A percentile compares a stretch with the other conserved stretches of the same genome.
These are phyloP conservation scores for Galeopsomyia nigrocyanea DNA, from an alignment of 2,888 invertebrate genomes.

Conservation along the genomic window DNA sequence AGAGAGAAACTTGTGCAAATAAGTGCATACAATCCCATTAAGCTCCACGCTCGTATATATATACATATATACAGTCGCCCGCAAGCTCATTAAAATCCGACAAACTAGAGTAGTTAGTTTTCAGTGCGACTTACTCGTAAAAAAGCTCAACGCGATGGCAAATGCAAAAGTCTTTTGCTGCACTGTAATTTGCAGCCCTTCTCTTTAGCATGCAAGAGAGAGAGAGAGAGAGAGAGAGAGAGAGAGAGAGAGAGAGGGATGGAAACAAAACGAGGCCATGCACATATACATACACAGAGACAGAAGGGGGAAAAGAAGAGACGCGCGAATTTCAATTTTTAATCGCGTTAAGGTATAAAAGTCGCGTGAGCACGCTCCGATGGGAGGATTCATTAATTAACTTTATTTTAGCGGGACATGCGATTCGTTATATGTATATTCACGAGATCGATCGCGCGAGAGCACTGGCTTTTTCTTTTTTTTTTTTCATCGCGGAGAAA, in stretches of 20 bases:
- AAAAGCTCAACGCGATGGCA: no score
- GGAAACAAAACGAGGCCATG: slow-evolving; percentile 54
- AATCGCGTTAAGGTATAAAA: slow-evolving; percentile 14
- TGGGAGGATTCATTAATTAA: slow-evolving; percentile 6
- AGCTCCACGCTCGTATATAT: no score
- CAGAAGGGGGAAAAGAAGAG: not conserved
- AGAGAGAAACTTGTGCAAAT: no score
- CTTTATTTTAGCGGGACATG: slow-evolving; percentile 22
- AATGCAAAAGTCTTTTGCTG: no score
- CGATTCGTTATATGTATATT: slow-evolving; percentile 10
- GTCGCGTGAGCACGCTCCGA: not conserved
- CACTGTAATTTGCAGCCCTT: no score
- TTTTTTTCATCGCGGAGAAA: no score
- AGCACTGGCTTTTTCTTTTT: not conserved
- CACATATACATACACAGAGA: not conserved
- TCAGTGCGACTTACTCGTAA: no score
- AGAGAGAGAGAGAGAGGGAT: slow-evolving; percentile 50
- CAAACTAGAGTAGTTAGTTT: no score
- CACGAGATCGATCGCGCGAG: not conserved
- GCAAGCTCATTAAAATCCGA: no score
- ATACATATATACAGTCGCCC: no score
- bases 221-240: slow-evolving; percentile 36
- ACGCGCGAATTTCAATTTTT: slow-evolving; percentile 26
- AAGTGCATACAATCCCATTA: no score
- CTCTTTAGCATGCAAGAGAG: not conserved